These are phyloP conservation scores for Xanthia icteritia DNA, from an alignment of 2,888 invertebrate genomes.

Conservation along the genomic window DNA sequence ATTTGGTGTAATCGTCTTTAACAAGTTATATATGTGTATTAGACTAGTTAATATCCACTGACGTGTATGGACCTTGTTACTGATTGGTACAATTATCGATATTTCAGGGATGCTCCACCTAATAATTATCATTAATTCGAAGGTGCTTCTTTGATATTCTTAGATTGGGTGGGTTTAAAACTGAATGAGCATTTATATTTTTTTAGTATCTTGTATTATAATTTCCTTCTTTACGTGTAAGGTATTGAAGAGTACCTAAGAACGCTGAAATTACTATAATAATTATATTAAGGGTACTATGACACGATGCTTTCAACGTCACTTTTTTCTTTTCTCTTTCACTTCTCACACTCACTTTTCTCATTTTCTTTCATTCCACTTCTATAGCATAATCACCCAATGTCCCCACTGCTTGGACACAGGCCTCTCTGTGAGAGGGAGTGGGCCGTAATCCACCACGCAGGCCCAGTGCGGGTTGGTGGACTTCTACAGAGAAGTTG, in stretches of 20 bases:
- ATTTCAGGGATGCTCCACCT: background rate
- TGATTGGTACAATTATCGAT: conserved; percentile 21
- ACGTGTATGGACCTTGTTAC: conserved; percentile 9
- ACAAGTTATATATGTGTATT: background rate
- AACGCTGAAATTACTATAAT: background rate
- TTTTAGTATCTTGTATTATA: background rate
- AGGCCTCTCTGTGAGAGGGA: too few relatives aligned
- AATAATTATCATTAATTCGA: background rate
- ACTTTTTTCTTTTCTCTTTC: too few relatives aligned
- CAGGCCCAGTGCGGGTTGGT: too few relatives aligned
- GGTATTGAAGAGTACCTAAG: background rate
- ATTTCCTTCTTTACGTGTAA: background rate
- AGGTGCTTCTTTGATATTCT: background rate
- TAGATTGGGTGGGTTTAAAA: background rate
- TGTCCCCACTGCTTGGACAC: too few relatives aligned
- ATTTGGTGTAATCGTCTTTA: conserved; percentile 14
- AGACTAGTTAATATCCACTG: conserved; percentile 19
- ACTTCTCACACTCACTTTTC: background rate
- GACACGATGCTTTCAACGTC: too few relatives aligned
- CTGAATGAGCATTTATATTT: background rate
- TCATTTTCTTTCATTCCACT: background rate
- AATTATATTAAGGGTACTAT: too few relatives aligned
- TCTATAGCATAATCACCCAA: too few relatives aligned
- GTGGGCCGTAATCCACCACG: too few relatives aligned
- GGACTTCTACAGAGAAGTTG: too few relatives aligned